phyloP scores from a whole-genome alignment of 1,140 invertebrate species.

The Heliothis subflexa region DNA sequence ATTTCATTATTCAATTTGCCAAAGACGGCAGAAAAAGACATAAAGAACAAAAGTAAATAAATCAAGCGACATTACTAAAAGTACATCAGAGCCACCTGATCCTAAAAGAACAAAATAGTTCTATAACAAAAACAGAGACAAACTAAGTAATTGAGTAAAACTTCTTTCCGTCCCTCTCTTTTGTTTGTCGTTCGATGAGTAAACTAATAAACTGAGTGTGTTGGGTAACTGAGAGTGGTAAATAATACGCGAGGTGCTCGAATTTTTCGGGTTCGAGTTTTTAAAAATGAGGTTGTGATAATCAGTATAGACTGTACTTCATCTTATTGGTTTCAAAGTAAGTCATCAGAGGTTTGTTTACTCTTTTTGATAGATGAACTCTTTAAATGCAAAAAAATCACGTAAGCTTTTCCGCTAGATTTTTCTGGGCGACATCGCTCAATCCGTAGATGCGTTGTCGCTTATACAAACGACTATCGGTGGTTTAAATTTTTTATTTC shows the following conservation, averaged over 20 bases:
- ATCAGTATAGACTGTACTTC: too few relatives aligned
- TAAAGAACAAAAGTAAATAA: slow-evolving; percentile 15
- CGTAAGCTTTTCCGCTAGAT: too few relatives aligned
- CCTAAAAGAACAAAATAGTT: slow-evolving; percentile 14
- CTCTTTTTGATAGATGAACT: too few relatives aligned
- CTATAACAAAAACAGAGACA: background rate
- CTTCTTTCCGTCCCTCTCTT: slow-evolving; percentile 7
- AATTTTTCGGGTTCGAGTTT: background rate
- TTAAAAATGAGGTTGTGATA: too few relatives aligned
- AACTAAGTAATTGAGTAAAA: slow-evolving; percentile 12
- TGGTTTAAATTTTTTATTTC: too few relatives aligned
- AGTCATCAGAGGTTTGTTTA: too few relatives aligned
- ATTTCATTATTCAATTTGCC: background rate
- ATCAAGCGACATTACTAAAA: slow-evolving; percentile 2
- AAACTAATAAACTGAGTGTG: slow-evolving; percentile 19
- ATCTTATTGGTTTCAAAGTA: too few relatives aligned
- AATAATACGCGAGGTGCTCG: background rate
- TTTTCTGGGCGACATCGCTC: too few relatives aligned
- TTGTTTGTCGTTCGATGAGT: slow-evolving; percentile 15
- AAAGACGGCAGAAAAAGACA: background rate
- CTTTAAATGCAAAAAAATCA: too few relatives aligned
- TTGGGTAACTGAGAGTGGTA: slow-evolving; percentile 2
- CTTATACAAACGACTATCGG: too few relatives aligned
- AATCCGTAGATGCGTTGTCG: too few relatives aligned
- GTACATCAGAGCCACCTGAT: background rate